Evolutionary conservation across 2,113 vertebrate genomes (phyloP), one percentile per base, ranked within the genome.

Genomic region (Alosa alosa): DNA sequence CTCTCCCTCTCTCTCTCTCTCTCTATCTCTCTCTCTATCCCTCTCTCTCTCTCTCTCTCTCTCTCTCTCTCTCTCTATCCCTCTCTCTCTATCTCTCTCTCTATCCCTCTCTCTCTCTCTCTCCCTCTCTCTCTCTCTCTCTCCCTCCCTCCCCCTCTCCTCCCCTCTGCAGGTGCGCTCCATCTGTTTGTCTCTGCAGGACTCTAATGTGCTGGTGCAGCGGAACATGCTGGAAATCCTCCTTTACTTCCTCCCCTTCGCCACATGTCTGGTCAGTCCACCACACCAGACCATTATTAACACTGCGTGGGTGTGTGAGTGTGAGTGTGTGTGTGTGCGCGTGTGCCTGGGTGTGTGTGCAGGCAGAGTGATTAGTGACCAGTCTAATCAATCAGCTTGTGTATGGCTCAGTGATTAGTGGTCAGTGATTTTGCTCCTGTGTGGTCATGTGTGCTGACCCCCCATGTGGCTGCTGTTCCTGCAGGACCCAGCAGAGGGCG

Each of bases 141-240:
- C 39, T 82, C 44, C 82, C 44, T 83, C 17, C 25, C 13, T 82
- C 15, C 20, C 36, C n/a, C 5, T 6, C 46, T 22, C 4, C 44
- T 1, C 22, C 78, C 75, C 18, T 47, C 41, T 86, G 55, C 84
- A 99, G 98, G 91, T 98, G 0, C 99, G 96, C 57, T 95, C 97
- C 3, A 88, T 98, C 44, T 96, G 96, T 84, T 94, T 95, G 0
- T 96, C 96, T 0, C 95, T 99, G 52, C 91, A 98, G 95, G 98
- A 99, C 92, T 94, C 97, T 22, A 99, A 99, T 85, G 96, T 97
- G 81, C 95, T 99, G 57, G 98, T 99, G 84, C 98, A 99, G 86
- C 97, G 98, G 88, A 98, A 99, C 91, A 98, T 95, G 72, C 92
- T 99, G 84, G 98, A 99, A 91, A 96, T 98, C 46, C 95, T 98